These are phyloP conservation scores for Leptonema lineaticorne DNA, from an alignment of 1,140 invertebrate species.

Conservation along the genomic window DNA sequence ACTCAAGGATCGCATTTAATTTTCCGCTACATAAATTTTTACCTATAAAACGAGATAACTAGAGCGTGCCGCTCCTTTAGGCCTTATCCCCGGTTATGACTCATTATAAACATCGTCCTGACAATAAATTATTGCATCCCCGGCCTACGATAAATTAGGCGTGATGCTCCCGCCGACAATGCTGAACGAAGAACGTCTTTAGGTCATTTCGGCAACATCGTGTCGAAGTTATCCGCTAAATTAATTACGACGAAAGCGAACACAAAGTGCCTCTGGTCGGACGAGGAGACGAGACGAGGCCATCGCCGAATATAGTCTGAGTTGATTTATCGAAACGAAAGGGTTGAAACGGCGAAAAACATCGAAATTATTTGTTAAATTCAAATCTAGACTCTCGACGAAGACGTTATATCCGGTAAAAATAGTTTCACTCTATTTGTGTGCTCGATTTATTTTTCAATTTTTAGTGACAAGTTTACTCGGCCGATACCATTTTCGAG, in stretches of 20 bases:
- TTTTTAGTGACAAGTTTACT: too few relatives aligned
- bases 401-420: too few relatives aligned
- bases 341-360: slow-evolving; percentile 6
- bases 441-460: too few relatives aligned
- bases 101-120: slow-evolving; percentile 32
- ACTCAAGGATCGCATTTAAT: slow-evolving; percentile 27
- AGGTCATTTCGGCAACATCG: background rate
- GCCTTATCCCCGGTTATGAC: slow-evolving; percentile 27
- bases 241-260: slow-evolving; percentile 13
- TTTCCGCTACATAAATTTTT: slow-evolving; percentile 31
- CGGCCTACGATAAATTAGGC: slow-evolving; percentile 22
- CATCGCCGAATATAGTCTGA: too few relatives aligned
- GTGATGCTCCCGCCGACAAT: slow-evolving; percentile 7
- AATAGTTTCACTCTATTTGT: too few relatives aligned
- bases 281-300: background rate
- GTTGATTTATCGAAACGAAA: slow-evolving; percentile 4
- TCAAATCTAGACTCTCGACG: background rate
- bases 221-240: slow-evolving; percentile 22
- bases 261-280: background rate
- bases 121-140: slow-evolving; percentile 28
- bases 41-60: slow-evolving; percentile 29
- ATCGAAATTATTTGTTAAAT: too few relatives aligned
- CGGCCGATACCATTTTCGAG: too few relatives aligned
- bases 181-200: slow-evolving; percentile 7
- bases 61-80: slow-evolving; percentile 19